Evolutionary conservation across 2,113 vertebrate genomes (phyloP).

Genomic region (Atractosteus spatula): DNA sequence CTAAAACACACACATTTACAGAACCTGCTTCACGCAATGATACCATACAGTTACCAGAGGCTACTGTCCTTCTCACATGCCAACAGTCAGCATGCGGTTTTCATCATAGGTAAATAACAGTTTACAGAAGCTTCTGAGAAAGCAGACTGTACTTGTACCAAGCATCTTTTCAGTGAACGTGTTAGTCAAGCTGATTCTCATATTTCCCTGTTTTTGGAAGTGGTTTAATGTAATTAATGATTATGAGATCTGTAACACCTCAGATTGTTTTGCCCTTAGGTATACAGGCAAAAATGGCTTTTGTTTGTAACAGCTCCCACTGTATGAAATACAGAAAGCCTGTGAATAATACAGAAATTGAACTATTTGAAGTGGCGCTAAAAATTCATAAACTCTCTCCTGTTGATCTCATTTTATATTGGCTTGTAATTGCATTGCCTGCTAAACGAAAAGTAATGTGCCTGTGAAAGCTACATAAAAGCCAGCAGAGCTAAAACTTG

Average conservation of each 20-base stretch:
- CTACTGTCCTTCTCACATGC: constrained; percentile 41
- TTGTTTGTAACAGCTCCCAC: background rate
- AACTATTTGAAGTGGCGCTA: background rate
- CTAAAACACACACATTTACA: constrained; percentile 59
- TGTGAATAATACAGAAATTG: background rate
- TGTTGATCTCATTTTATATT: constrained; percentile 4
- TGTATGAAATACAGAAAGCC: background rate
- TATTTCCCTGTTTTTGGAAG: background rate
- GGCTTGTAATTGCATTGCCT: constrained; percentile 5
- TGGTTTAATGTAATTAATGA: background rate
- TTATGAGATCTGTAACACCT: background rate
- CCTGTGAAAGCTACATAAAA: constrained; percentile 1
- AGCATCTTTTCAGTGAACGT: background rate
- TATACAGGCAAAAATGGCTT: background rate
- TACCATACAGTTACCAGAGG: constrained; percentile 47
- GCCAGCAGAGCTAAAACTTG: background rate
- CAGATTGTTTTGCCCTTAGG: background rate
- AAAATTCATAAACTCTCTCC: constrained; percentile 4
- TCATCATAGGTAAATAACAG: constrained; percentile 49
- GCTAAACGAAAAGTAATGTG: constrained; percentile 1
- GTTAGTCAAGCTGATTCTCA: background rate
- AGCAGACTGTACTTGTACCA: background rate
- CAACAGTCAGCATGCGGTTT: constrained; percentile 31
- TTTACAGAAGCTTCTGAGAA: constrained; percentile 44
- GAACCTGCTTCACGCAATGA: constrained; percentile 33